These are phyloP conservation scores for Zaprionus kolodkinae DNA, from an alignment of 1,140 invertebrate genomes.

Conservation along the genomic window DNA sequence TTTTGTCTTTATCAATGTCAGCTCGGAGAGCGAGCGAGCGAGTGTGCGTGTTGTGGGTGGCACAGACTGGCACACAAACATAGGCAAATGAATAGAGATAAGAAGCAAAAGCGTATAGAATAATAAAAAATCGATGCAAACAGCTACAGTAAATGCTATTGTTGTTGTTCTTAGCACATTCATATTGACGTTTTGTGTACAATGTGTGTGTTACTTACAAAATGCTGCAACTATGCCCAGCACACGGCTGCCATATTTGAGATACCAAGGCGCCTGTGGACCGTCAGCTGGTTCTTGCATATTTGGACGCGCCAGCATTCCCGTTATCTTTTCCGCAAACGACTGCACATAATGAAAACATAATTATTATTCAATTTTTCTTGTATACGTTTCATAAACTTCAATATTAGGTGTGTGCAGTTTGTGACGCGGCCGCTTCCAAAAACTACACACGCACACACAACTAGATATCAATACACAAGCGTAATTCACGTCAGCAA, in stretches of 20 bases:
- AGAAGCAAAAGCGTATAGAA: constrained; percentile 45
- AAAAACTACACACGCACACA: constrained; percentile 24
- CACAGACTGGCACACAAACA: constrained; percentile 21
- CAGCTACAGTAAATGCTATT: constrained; percentile 23
- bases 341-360: constrained; percentile 85
- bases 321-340: constrained; percentile 90
- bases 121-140: constrained; percentile 73
- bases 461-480: constrained; percentile 12
- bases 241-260: constrained; percentile 93
- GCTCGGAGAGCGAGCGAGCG: constrained; percentile 32
- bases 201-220: constrained; percentile 86
- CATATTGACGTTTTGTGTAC: neutral
- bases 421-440: constrained; percentile 47
- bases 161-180: constrained; percentile 4
- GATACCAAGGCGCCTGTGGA: constrained; percentile 94
- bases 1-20: constrained; percentile 78
- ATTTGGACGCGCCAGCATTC: constrained; percentile 90
- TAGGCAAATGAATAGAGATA: constrained; percentile 44
- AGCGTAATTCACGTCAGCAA: constrained; percentile 50
- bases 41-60: constrained; percentile 49
- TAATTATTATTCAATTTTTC: constrained; percentile 21
- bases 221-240: constrained; percentile 93
- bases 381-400: constrained; percentile 55
- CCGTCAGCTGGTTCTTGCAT: constrained; percentile 87
- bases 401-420: constrained; percentile 49